These are phyloP conservation scores for Taurulus bubalis DNA, from an alignment of 2,113 vertebrate species.

Conservation along the genomic window DNA sequence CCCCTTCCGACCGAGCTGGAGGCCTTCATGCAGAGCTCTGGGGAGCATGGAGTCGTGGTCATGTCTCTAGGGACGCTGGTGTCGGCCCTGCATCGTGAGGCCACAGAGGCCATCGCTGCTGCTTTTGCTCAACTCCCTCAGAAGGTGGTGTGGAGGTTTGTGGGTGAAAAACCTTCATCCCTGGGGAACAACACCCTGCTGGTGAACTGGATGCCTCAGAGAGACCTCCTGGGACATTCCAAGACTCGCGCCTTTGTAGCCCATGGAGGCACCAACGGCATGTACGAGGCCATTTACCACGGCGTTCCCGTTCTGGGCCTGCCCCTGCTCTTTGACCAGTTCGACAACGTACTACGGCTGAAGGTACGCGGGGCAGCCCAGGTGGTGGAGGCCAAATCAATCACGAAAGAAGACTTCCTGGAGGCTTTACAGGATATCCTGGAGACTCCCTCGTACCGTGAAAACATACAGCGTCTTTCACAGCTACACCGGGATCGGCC, in stretches of 20 bases:
- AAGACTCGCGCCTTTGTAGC: conserved; percentile 80
- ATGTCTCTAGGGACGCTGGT: conserved; percentile 83
- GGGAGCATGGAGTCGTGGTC: conserved; percentile 80
- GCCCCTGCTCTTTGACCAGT: conserved; percentile 83
- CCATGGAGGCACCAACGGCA: conserved; percentile 83
- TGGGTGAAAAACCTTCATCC: conserved; percentile 66
- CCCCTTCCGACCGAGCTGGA: conserved; percentile 77
- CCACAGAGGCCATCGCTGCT: conserved; percentile 75
- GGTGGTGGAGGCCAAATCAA: conserved; percentile 58
- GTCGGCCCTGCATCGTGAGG: conserved; percentile 62
- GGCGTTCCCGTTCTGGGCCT: conserved; percentile 79
- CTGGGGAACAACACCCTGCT: conserved; percentile 83
- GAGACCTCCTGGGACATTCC: conserved; percentile 81
- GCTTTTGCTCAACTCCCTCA: conserved; percentile 83
- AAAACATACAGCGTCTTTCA: conserved; percentile 77
- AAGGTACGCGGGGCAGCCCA: conserved; percentile 74
- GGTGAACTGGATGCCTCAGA: conserved; percentile 82
- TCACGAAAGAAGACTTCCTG: conserved; percentile 72
- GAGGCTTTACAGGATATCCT: conserved; percentile 76
- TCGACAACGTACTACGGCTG: conserved; percentile 79
- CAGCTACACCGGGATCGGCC: conserved; percentile 75
- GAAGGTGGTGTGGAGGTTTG: conserved; percentile 81
- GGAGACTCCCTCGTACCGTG: conserved; percentile 72
- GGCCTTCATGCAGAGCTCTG: conserved; percentile 81
- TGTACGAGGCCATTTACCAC: conserved; percentile 83